Evolutionary conservation across 2,888 invertebrate genomes (phyloP).

Genomic region (Erynnis tages): DNA sequence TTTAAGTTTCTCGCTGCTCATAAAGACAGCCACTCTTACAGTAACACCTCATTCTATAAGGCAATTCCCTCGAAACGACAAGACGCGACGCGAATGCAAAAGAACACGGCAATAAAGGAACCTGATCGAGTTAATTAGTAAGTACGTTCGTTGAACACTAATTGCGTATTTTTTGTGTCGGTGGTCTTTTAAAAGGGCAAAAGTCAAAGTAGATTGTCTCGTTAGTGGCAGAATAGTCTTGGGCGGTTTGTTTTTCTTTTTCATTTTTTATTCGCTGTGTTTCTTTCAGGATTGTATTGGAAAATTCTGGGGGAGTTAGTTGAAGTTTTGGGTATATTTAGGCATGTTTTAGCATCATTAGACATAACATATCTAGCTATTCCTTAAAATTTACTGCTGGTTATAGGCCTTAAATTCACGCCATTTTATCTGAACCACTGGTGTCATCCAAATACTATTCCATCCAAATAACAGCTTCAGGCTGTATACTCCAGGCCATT

Average conservation of each 20-base stretch:
- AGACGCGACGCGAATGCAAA: conserved; percentile 49
- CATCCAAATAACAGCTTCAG: too few relatives aligned
- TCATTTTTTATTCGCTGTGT: not conserved
- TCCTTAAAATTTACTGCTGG: too few relatives aligned
- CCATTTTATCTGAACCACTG: too few relatives aligned
- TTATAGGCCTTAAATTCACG: too few relatives aligned
- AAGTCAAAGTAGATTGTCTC: conserved; percentile 53
- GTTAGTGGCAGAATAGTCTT: conserved; percentile 29
- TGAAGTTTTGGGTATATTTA: too few relatives aligned
- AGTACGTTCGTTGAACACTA: conserved; percentile 68
- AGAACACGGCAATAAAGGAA: conserved; percentile 57
- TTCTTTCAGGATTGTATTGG: not conserved
- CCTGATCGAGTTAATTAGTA: conserved; percentile 73
- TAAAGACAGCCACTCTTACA: conserved; percentile 26
- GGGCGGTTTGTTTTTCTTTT: conserved; percentile 22
- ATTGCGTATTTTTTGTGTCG: conserved; percentile 62
- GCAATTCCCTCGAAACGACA: conserved; percentile 30
- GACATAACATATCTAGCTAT: too few relatives aligned
- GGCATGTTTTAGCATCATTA: too few relatives aligned
- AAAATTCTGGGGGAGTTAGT: not conserved
- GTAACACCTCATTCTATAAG: conserved; percentile 30
- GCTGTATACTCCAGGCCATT: too few relatives aligned
- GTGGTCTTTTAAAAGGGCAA: conserved; percentile 56
- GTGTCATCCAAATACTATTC: too few relatives aligned
- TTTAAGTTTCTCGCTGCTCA: not conserved